phyloP scores from a whole-genome alignment of 2,113 vertebrate species.

The Callaeas wilsoni region DNA sequence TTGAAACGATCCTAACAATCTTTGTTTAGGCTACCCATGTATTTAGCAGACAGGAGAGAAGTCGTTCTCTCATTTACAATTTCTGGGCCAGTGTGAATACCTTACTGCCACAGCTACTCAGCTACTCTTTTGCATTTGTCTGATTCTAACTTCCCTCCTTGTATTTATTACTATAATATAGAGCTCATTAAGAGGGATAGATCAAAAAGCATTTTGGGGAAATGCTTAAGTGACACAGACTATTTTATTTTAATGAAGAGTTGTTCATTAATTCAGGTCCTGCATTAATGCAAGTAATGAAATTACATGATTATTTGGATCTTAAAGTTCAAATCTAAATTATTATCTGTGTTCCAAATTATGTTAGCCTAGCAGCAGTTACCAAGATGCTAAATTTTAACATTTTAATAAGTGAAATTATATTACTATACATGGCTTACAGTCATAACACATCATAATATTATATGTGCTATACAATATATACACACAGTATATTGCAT shows the following conservation, averaged over 20 bases:
- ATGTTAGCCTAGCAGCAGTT: background rate
- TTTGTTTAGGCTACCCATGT: background rate
- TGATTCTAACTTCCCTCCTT: background rate
- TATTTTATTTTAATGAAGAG: background rate
- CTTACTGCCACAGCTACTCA: background rate
- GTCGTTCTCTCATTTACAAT: background rate
- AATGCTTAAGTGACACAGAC: background rate
- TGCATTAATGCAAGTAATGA: background rate
- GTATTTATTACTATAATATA: background rate
- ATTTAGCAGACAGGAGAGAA: background rate
- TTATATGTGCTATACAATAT: background rate
- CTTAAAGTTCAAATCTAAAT: background rate
- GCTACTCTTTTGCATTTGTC: background rate
- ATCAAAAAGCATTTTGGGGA: background rate
- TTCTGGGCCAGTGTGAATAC: background rate
- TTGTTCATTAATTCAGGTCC: background rate
- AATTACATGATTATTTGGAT: background rate
- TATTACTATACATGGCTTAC: background rate
- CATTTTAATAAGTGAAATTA: background rate
- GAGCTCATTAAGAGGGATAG: background rate
- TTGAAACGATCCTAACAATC: background rate
- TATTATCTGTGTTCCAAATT: background rate
- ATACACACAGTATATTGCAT: background rate
- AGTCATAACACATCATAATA: background rate
- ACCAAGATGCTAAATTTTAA: background rate